Evolutionary conservation across 2,888 invertebrate genomes (phyloP).

Genomic region (Pristionchus exspectatus): DNA sequence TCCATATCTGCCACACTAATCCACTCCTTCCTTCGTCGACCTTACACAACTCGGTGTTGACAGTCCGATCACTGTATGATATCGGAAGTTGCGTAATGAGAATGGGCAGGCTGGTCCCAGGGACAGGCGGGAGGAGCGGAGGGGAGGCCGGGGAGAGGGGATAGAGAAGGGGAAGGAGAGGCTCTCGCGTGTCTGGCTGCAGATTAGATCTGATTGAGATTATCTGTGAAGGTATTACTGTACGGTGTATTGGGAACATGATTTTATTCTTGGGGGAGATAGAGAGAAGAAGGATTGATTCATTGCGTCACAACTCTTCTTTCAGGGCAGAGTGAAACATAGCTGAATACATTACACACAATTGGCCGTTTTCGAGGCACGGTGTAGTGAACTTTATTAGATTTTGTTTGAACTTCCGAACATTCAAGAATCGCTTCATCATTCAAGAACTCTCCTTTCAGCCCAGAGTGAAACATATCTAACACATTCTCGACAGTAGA

Average conservation of each 20-base stretch:
- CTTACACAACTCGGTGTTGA: conserved; percentile 20
- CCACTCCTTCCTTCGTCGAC: neutral
- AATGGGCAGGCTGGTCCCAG: neutral
- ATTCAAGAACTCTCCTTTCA: no score
- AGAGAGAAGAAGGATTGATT: no score
- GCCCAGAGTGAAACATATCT: no score
- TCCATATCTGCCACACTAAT: neutral
- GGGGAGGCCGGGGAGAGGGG: neutral
- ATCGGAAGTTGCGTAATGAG: conserved; percentile 34
- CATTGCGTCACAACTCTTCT: no score
- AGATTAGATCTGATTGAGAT: neutral
- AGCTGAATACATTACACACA: neutral
- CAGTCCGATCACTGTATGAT: conserved; percentile 2
- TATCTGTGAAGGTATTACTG: neutral
- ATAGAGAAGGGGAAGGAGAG: neutral
- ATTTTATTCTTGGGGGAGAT: neutral
- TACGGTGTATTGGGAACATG: neutral
- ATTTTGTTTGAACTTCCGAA: no score
- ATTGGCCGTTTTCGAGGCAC: no score
- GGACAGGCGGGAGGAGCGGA: neutral
- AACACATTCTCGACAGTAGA: no score
- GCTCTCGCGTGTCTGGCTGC: neutral
- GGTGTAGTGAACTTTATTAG: no score
- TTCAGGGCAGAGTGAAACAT: neutral
- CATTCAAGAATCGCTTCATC: no score